phyloP scores from a whole-genome alignment of 2,113 vertebrate genomes.

The Dicentrarchus labrax region DNA sequence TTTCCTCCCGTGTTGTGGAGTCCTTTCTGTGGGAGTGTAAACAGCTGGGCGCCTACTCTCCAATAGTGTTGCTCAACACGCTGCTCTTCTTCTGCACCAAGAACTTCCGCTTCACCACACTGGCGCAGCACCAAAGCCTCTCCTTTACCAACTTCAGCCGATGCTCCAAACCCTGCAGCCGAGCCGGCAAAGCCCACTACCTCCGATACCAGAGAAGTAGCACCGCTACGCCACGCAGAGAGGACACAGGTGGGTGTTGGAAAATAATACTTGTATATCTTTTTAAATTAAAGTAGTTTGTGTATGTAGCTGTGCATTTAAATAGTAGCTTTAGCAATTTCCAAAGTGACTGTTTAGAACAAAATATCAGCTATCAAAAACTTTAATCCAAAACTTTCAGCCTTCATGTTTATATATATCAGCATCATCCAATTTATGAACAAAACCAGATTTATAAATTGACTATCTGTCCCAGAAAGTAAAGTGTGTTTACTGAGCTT shows the following conservation, averaged over 20 bases:
- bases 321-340: too few species aligned
- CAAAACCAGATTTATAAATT: not conserved
- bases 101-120: slow-evolving; percentile 91
- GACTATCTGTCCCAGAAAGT: not conserved
- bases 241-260: slow-evolving; percentile 49
- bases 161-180: slow-evolving; percentile 88
- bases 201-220: slow-evolving; percentile 86
- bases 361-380: not conserved
- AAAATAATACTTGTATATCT: not conserved
- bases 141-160: slow-evolving; percentile 92
- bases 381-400: not conserved
- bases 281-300: not conserved
- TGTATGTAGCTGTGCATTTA: not conserved
- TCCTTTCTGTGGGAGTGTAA: slow-evolving; percentile 98
- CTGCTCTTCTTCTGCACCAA: slow-evolving; percentile 98
- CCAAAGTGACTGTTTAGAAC: not conserved
- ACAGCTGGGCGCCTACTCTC: slow-evolving; percentile 96
- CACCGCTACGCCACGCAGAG: slow-evolving; percentile 62
- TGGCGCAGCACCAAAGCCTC: slow-evolving; percentile 91
- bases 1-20: slow-evolving; percentile 84
- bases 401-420: too few species aligned
- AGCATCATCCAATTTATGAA: not conserved
- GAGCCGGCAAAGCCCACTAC: slow-evolving; percentile 90
- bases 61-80: slow-evolving; percentile 96
- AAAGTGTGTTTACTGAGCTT: not conserved